Conservation (phyloP, 2,888 invertebrate genomes). For the Scrobipalpa atriplicella region DNA sequence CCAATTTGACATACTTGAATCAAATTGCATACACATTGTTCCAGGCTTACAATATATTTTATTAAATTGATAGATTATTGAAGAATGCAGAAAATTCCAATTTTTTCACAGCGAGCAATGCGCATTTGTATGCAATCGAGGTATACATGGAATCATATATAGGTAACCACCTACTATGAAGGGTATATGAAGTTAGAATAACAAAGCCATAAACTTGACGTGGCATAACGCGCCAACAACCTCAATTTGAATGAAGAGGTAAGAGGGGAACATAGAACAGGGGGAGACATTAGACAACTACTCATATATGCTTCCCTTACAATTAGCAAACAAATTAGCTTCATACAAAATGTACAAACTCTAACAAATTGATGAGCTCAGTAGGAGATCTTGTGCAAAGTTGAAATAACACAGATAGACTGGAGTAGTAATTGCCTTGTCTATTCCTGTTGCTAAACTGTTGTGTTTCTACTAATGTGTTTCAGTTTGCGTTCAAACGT, state of each 20-base stretch:
- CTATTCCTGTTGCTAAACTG: not conserved
- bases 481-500: not conserved
- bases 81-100: too few relatives aligned
- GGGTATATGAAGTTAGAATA: not conserved
- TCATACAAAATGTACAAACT: slow-evolving; percentile 2
- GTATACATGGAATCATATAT: too few relatives aligned
- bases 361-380: slow-evolving; percentile 13
- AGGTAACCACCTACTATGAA: too few relatives aligned
- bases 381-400: not conserved
- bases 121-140: too few relatives aligned
- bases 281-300: slow-evolving; percentile 16
- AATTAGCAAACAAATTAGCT: slow-evolving; percentile 17
- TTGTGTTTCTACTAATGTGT: not conserved
- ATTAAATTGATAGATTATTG: too few relatives aligned
- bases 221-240: slow-evolving; percentile 1
- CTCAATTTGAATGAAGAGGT: slow-evolving; percentile 19
- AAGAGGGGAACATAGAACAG: not conserved
- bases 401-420: not conserved
- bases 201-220: not conserved
- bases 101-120: too few relatives aligned
- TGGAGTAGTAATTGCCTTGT: not conserved
- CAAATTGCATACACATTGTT: too few relatives aligned
- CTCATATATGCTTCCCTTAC: slow-evolving; percentile 16
- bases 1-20: too few relatives aligned
- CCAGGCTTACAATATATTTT: too few relatives aligned